Base-by-base conservation (phyloP, 2,113 vertebrate species). In the Pica pica region DNA sequence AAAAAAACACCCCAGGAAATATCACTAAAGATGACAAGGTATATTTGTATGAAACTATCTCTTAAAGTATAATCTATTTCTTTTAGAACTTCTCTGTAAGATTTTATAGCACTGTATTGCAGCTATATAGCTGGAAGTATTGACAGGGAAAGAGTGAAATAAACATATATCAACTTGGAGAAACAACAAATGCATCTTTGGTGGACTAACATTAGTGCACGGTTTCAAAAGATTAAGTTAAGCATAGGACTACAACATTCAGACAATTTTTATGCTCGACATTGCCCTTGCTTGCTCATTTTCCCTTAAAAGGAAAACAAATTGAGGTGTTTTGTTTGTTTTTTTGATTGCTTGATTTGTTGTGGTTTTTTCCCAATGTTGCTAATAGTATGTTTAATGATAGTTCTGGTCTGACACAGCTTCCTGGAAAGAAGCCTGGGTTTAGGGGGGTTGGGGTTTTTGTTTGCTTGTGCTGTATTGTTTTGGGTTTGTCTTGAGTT, bases 381-480 rank as follows among this genome's bases (percentile, higher is more conserved):
- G 35, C 41, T 49, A 68, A 84, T 33, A 30, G 15, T 44, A 9
- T 63, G 4, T 13, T 85, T 83, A 87, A 64, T 73, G 16, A 52
- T 21, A 94, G 52, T 27, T 74, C 35, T 69, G 8, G 7, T 39
- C 35, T 77, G 37, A 77, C 55, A 70, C 10, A 78, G 24, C 39
- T 81, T 91, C 42, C 74, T 94, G 80, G 49, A 87, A 91, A 87
- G 16, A 82, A 83, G 30, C 13, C 39, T 86, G 24, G n/a, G 5
- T 10, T 71, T 50, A 0, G 4, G 10, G 11, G 5, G 1, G 0
- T 4, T 20, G 16, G 6, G 1, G 16, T 20, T 78, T 65, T 46
- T 35, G 13, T n/a, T 80, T 69, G 10, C 33, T 82, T 91, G 13
- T 47, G 27, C 16, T 71, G 2, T 50, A 68, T 42, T 71, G 28